Percentiles rank a stretch among this genome's conserved stretches.
phyloP scores from a whole-genome alignment of 2,888 invertebrate species.

The Catocala fraxini region DNA sequence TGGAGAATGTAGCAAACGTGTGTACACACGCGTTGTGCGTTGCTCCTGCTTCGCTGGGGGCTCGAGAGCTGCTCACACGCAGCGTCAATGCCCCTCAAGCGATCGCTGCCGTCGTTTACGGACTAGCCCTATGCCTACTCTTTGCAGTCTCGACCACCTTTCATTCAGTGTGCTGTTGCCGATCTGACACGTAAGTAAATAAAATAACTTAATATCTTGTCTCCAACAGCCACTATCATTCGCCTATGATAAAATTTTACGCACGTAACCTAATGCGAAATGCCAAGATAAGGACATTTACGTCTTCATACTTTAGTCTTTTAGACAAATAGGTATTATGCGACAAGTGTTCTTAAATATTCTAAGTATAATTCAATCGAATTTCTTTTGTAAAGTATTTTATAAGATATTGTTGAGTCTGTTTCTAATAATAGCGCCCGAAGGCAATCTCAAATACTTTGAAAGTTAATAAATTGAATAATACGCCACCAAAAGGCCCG shows the following conservation, averaged over 20 bases:
- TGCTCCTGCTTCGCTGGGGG: conserved; percentile 93
- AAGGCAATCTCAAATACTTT: conserved; percentile 10
- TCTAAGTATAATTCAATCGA: neutral
- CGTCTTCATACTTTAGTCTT: neutral
- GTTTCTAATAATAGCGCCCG: conserved; percentile 1
- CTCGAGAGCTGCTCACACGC: conserved; percentile 91
- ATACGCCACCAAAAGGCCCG: conserved; percentile 6
- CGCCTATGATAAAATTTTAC: neutral
- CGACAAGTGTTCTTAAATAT: neutral
- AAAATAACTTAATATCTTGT: neutral
- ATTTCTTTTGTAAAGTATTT: neutral
- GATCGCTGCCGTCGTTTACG: conserved; percentile 95
- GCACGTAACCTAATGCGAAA: neutral
- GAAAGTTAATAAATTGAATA: conserved; percentile 16
- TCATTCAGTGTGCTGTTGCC: conserved; percentile 94
- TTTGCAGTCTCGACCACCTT: conserved; percentile 96
- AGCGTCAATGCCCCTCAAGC: conserved; percentile 92
- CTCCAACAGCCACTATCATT: neutral
- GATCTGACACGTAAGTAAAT: conserved; percentile 78
- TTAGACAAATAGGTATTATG: neutral
- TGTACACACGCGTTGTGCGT: conserved; percentile 97
- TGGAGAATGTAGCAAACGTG: conserved; percentile 97
- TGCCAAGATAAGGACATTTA: conserved; percentile 17
- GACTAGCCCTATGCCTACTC: conserved; percentile 93
- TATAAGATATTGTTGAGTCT: neutral